These are phyloP conservation scores for Ochotona curzoniae DNA, from an alignment of 2,113 vertebrate genomes.

Conservation along the genomic window DNA sequence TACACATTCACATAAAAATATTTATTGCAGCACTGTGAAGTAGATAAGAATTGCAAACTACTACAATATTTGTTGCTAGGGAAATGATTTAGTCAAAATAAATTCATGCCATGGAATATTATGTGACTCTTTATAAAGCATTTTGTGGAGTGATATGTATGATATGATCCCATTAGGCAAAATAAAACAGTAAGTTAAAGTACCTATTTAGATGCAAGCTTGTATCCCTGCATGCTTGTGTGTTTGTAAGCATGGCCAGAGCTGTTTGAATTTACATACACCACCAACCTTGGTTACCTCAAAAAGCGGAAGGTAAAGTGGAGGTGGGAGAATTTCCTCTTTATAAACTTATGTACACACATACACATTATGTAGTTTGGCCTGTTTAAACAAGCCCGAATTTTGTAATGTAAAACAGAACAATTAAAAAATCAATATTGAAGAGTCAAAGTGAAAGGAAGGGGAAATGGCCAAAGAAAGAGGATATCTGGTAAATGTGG, in stretches of 20 bases:
- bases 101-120: constrained; percentile 40
- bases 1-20: neutral
- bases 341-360: neutral
- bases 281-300: constrained; percentile 18
- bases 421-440: constrained; percentile 2
- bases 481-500: neutral
- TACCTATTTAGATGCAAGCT: constrained; percentile 45
- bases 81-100: constrained; percentile 55
- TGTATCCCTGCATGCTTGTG: neutral
- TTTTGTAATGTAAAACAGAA: constrained; percentile 44
- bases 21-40: neutral
- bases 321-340: neutral
- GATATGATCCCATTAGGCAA: constrained; percentile 52
- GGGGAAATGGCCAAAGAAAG: neutral
- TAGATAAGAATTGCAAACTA: constrained; percentile 31
- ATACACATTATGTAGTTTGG: neutral
- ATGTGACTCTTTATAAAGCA: constrained; percentile 59
- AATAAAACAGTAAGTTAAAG: constrained; percentile 59
- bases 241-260: constrained; percentile 45
- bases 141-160: constrained; percentile 31
- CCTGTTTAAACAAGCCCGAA: constrained; percentile 16
- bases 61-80: constrained; percentile 33
- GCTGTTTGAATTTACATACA: neutral
- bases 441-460: neutral
- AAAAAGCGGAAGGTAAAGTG: neutral